phyloP scores from a whole-genome alignment of 2,888 invertebrate genomes.

The Dynastes grantii region DNA sequence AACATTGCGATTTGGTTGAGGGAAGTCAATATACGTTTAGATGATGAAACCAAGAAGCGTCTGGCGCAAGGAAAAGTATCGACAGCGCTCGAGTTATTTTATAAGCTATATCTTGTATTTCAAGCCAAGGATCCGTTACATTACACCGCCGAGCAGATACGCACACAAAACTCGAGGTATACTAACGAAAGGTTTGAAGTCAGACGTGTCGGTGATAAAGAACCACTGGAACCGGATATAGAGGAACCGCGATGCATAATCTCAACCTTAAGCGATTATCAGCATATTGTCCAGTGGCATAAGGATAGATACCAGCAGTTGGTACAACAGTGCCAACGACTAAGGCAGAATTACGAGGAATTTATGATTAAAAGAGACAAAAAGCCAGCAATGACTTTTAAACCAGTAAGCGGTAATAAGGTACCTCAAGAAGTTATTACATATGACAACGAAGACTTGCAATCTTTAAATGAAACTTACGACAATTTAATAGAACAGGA shows the following conservation, averaged over 20 bases:
- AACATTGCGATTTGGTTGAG: conserved; percentile 75
- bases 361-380: conserved; percentile 50
- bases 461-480: conserved; percentile 43
- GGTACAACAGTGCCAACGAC: conserved; percentile 67
- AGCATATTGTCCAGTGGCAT: conserved; percentile 75
- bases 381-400: background rate
- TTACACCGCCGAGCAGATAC: conserved; percentile 72
- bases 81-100: conserved; percentile 74
- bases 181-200: conserved; percentile 68
- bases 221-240: conserved; percentile 20
- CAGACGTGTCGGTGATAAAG: conserved; percentile 44
- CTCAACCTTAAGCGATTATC: conserved; percentile 59
- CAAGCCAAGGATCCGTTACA: conserved; percentile 75
- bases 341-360: conserved; percentile 62
- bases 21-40: conserved; percentile 71
- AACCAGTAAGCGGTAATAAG: background rate
- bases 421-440: background rate
- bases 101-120: conserved; percentile 76
- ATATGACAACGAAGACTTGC: conserved; percentile 16
- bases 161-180: conserved; percentile 62
- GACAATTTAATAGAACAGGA: conserved; percentile 61
- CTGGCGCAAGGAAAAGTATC: conserved; percentile 73
- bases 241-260: conserved; percentile 16
- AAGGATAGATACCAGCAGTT: conserved; percentile 71
- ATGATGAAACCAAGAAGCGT: conserved; percentile 70